These are phyloP conservation scores for Empis livida DNA, from an alignment of 2,888 invertebrate genomes.

Conservation along the genomic window DNA sequence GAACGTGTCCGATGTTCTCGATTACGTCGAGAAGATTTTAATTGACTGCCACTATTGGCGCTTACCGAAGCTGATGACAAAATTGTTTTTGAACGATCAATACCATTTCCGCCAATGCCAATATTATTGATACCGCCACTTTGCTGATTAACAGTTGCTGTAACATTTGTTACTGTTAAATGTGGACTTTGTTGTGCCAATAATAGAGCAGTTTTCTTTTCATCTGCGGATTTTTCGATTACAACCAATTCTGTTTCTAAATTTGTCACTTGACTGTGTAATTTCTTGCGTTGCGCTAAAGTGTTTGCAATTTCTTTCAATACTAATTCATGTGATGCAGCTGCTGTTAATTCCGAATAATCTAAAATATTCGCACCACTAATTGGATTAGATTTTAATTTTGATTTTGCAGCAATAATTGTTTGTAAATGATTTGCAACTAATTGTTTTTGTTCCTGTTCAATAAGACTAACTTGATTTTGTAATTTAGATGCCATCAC, in stretches of 20 bases:
- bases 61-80: slow-evolving; percentile 12
- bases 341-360: slow-evolving; percentile 48
- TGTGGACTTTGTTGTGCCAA: slow-evolving; percentile 31
- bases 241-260: slow-evolving; percentile 65
- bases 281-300: slow-evolving; percentile 66
- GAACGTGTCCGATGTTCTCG: slow-evolving; percentile 66
- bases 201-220: slow-evolving; percentile 40
- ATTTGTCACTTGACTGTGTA: slow-evolving; percentile 67
- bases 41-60: slow-evolving; percentile 17
- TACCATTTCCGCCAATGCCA: too few relatives aligned
- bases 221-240: slow-evolving; percentile 58
- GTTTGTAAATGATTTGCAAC: slow-evolving; percentile 62
- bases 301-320: slow-evolving; percentile 78
- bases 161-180: slow-evolving; percentile 19
- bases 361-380: slow-evolving; percentile 21
- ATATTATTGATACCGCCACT: slow-evolving; percentile 10
- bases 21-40: slow-evolving; percentile 45
- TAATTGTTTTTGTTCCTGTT: slow-evolving; percentile 61
- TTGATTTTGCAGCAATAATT: slow-evolving; percentile 22
- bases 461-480: slow-evolving; percentile 55
- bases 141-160: slow-evolving; percentile 19
- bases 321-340: slow-evolving; percentile 66
- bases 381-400: slow-evolving; percentile 25
- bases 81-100: slow-evolving; percentile 21
- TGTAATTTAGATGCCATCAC: slow-evolving; percentile 78